Base-by-base conservation (phyloP, 2,797 vertebrate genomes). In the Mormyrus hasselquistii region DNA sequence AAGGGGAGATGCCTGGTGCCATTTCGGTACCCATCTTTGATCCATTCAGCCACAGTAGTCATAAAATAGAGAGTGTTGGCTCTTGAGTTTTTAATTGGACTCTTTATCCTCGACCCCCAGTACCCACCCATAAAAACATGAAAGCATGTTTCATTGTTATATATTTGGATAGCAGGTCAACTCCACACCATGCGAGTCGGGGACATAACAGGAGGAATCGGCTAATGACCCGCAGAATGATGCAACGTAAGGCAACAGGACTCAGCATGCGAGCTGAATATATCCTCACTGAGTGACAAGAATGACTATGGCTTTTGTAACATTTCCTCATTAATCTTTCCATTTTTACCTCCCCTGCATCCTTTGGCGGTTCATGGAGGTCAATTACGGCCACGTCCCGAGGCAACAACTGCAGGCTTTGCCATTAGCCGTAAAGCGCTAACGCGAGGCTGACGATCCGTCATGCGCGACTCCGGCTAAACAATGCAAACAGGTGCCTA, bases 241-340 rank as follows among this genome's bases (percentile, higher is more conserved):
- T 94, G 94, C 95, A 96, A 96, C 92, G 62, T 91, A 89, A 89
- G 88, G 95, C 94, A 96, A 95, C 91, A 86, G 85, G 59, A 22
- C 88, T 22, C 41, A 14, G 47, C 6, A 87, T 84, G 19, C 16
- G 4, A 52, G 88, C 94, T 93, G 95, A 93, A 94, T 95, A 94
- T 96, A 95, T 93, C 93, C 89, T 90, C 76, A 92, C 94, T 91
- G 92, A 94, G 92, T 94, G 93, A 93, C 93, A 92, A 89, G 90
- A 91, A 90, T 92, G 90, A 87, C 85, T 86, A 76, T 52, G 73
- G 16, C 87, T 90, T 91, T 94, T 93, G 92, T 91, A 93, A 89
- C 91, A 92, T 94, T 93, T 94, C 93, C 88, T 92, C 92, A 94
- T 95, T 93, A 93, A 93, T 95, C 94, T 94, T 93, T 91, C 88